phyloP scores from a whole-genome alignment of 1,140 invertebrate genomes.

The Drosophila watanabei region DNA sequence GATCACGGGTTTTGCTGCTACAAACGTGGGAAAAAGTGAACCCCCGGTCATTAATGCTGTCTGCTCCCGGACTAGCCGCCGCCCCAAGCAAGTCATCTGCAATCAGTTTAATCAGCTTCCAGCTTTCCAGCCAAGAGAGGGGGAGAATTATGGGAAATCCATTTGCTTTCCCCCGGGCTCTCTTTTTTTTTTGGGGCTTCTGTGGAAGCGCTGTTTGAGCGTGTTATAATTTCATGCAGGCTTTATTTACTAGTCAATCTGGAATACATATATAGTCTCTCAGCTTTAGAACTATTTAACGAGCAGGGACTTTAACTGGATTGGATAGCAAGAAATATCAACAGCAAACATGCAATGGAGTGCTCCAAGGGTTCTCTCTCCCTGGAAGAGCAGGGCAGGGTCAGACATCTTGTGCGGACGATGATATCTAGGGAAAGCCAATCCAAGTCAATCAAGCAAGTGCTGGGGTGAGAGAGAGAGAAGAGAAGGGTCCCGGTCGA shows the following conservation, averaged over 20 bases:
- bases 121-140: background rate
- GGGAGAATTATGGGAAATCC: constrained; percentile 32
- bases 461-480: background rate
- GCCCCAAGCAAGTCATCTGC: constrained; percentile 18
- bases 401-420: constrained; percentile 24
- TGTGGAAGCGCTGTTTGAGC: no score
- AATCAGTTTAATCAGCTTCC: constrained; percentile 10
- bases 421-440: constrained; percentile 31
- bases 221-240: no score
- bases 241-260: no score
- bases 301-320: no score
- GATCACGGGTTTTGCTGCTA: background rate
- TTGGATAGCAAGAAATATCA: background rate
- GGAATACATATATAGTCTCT: background rate
- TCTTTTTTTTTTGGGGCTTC: background rate
- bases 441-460: constrained; percentile 39
- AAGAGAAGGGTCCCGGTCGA: background rate
- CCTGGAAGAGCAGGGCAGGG: no score
- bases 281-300: background rate
- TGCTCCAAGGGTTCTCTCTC: background rate
- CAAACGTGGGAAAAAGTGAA: constrained; percentile 2
- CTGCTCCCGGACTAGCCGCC: background rate
- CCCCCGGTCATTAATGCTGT: background rate
- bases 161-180: background rate
- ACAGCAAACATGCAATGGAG: background rate